These are phyloP conservation scores for Oikopleura dioica DNA, from an alignment of 23 tunicate species.

Conservation along the genomic window DNA sequence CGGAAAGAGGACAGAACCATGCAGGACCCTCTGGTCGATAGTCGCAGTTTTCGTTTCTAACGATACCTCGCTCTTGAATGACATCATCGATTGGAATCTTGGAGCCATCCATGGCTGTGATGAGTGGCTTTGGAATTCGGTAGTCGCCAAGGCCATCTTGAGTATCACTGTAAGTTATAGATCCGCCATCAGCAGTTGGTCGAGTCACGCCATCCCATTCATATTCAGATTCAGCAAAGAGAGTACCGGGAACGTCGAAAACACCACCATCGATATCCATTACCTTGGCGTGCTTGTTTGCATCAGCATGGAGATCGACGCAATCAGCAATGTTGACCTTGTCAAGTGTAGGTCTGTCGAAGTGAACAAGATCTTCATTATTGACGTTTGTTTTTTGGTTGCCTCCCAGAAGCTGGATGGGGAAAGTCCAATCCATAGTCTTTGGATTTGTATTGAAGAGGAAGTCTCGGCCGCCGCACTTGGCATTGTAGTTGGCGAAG, in stretches of 20 bases:
- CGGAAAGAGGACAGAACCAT: constrained; percentile 6
- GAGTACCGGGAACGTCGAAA: constrained; percentile 6
- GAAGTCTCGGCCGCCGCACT: not conserved
- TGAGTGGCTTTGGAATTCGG: constrained; percentile 8
- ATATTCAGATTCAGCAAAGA: not conserved
- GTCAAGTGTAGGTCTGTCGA: not conserved
- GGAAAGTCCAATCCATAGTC: constrained; percentile 1
- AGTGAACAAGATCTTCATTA: not conserved
- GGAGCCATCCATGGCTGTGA: not conserved
- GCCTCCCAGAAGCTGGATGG: not conserved
- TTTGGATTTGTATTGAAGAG: not conserved
- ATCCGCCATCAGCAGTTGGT: not conserved
- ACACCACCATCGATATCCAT: constrained; percentile 2
- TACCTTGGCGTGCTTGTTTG: not conserved
- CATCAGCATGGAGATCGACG: not conserved
- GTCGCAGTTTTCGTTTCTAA: not conserved
- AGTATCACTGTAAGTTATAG: not conserved
- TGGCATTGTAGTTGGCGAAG: not conserved
- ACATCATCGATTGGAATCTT: not conserved
- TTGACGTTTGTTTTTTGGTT: not conserved
- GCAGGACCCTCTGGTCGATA: not conserved
- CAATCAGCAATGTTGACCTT: constrained; percentile 11
- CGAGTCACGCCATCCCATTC: constrained; percentile 13
- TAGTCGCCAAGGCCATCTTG: not conserved
- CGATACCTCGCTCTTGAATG: not conserved